Conservation (phyloP, 2,113 vertebrate genomes). For the Anhinga rufa region DNA sequence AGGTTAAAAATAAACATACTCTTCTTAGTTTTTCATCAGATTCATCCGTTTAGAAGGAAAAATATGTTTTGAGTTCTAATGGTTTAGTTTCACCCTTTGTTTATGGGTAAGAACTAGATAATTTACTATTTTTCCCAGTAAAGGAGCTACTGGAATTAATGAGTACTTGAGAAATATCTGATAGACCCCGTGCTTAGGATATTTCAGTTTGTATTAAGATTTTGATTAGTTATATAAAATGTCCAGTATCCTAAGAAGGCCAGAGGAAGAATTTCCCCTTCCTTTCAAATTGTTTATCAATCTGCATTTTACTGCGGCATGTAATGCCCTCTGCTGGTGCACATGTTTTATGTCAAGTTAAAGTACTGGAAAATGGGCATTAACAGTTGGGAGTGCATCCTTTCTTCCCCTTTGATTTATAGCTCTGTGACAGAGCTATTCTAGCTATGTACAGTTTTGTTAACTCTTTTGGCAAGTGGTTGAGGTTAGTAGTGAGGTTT, state of each 20-base stretch:
- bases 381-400: background rate
- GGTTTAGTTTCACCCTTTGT: background rate
- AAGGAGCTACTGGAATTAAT: background rate
- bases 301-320: background rate
- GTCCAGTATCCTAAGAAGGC: background rate
- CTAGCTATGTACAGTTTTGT: background rate
- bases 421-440: background rate
- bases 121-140: background rate
- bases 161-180: background rate
- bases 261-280: background rate
- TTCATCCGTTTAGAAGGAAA: background rate
- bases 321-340: constrained; percentile 42
- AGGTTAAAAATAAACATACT: background rate
- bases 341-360: background rate
- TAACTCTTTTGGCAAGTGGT: background rate
- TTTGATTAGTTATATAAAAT: background rate
- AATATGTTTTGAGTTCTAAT: background rate
- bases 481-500: background rate
- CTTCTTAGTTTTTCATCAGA: background rate
- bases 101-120: background rate
- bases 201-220: background rate
- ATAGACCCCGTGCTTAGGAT: background rate
- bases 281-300: background rate
- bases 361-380: background rate
- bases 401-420: background rate